Percentiles rank a stretch among this genome's conserved stretches.
Evolutionary conservation across 2,113 vertebrate genomes (phyloP).

Genomic region (Leiothrix lutea): DNA sequence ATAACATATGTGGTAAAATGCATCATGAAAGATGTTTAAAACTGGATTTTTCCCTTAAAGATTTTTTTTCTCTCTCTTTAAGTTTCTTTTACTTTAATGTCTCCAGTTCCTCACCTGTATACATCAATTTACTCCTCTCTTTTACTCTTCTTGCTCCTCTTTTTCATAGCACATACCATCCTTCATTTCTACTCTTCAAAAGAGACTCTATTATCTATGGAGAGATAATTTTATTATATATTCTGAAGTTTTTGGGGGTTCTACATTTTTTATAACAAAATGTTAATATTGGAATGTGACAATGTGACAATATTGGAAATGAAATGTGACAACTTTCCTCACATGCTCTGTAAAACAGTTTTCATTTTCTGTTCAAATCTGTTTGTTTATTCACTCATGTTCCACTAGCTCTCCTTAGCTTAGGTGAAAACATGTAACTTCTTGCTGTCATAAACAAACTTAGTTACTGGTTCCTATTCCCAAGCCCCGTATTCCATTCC

Average conservation of each 20-base stretch:
- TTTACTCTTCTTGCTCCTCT: neutral
- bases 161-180: neutral
- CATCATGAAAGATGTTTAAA: neutral
- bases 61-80: neutral
- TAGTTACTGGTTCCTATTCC: neutral
- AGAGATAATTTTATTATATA: neutral
- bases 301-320: neutral
- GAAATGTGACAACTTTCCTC: neutral
- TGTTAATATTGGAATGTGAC: neutral
- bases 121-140: neutral
- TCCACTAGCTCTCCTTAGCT: neutral
- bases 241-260: neutral
- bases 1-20: neutral
- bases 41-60: neutral
- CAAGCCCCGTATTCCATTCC: neutral
- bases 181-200: neutral
- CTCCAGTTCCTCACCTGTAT: neutral
- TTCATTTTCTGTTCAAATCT: neutral
- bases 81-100: neutral
- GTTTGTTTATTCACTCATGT: neutral
- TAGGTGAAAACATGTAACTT: neutral
- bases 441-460: neutral
- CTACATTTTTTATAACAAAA: neutral
- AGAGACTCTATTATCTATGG: accelerated
- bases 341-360: neutral